phyloP scores from a whole-genome alignment of 1,140 invertebrate genomes.

The Drosophila athabasca region DNA sequence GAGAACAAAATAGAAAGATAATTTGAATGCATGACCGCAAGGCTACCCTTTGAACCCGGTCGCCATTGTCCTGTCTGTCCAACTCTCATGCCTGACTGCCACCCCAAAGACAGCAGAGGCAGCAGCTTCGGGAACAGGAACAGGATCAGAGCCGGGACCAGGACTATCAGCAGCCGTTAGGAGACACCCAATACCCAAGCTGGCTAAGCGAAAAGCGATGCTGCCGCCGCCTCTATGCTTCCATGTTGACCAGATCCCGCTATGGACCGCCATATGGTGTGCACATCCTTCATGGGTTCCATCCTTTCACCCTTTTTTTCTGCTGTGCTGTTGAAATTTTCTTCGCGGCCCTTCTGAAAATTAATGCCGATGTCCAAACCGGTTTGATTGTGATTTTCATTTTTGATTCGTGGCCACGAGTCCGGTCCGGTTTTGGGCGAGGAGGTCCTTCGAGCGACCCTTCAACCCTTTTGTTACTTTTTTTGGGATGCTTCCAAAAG shows the following conservation, averaged over 20 bases:
- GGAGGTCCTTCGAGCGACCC: conserved; percentile 54
- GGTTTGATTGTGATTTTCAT: conserved; percentile 70
- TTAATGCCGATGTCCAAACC: conserved; percentile 79
- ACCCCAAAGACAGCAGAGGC: conserved; percentile 36
- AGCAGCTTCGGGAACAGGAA: conserved; percentile 29
- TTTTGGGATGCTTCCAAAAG: conserved; percentile 24
- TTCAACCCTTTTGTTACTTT: conserved; percentile 72
- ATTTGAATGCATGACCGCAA: conserved; percentile 79
- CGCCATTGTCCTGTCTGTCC: conserved; percentile 63
- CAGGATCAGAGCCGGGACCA: conserved; percentile 30
- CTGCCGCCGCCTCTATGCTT: conserved; percentile 51
- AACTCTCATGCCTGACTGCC: conserved; percentile 43
- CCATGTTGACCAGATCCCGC: conserved; percentile 69
- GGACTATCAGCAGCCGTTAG: conserved; percentile 31
- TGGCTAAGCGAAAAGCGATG: conserved; percentile 6
- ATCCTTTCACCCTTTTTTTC: conserved; percentile 58
- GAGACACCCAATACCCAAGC: conserved; percentile 44
- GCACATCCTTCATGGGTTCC: conserved; percentile 57
- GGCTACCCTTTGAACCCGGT: conserved; percentile 63
- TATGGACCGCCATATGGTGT: conserved; percentile 72
- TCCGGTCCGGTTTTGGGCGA: conserved; percentile 70
- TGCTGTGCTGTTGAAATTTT: conserved; percentile 60
- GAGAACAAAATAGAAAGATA: conserved; percentile 61
- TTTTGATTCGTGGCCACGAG: conserved; percentile 69
- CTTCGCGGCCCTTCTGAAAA: conserved; percentile 70